phyloP scores from a whole-genome alignment of 2,888 invertebrate genomes.

The Lasius fuliginosus region DNA sequence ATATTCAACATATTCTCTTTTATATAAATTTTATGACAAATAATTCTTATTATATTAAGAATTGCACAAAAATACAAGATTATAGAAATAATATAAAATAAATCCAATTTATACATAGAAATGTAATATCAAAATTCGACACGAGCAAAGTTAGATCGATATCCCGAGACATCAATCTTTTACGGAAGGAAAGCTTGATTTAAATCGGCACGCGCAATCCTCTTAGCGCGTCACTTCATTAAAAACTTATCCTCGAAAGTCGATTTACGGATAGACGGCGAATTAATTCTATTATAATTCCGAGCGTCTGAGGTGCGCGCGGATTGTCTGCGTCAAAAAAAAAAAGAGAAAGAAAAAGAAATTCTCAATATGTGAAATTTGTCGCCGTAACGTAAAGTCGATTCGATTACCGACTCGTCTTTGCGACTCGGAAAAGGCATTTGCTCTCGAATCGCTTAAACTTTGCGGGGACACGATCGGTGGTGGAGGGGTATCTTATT shows the following conservation, averaged over 20 bases:
- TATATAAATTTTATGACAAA: neutral
- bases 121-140: neutral
- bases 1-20: neutral
- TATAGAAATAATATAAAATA: neutral
- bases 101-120: neutral
- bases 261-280: conserved; percentile 24
- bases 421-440: neutral
- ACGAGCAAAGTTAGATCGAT: conserved; percentile 36
- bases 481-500: conserved; percentile 32
- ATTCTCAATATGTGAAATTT: conserved; percentile 32
- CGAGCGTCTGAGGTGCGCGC: too few relatives aligned
- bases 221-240: conserved; percentile 40
- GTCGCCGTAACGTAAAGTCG: neutral
- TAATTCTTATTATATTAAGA: neutral
- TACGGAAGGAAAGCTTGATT: conserved; percentile 11
- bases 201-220: conserved; percentile 21
- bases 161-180: conserved; percentile 15
- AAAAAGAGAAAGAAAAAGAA: neutral
- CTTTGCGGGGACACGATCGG: conserved; percentile 34
- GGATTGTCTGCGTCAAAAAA: conserved; percentile 5
- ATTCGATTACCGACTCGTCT: conserved; percentile 15
- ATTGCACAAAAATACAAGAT: neutral
- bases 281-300: conserved; percentile 45
- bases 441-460: conserved; percentile 42
- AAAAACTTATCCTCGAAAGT: conserved; percentile 29